Evolutionary conservation across 37 sponge, comb jelly and placozoan genomes (phyloP), one percentile per base, ranked within the genome.

Genomic region (Diacarnus erythraeanus): DNA sequence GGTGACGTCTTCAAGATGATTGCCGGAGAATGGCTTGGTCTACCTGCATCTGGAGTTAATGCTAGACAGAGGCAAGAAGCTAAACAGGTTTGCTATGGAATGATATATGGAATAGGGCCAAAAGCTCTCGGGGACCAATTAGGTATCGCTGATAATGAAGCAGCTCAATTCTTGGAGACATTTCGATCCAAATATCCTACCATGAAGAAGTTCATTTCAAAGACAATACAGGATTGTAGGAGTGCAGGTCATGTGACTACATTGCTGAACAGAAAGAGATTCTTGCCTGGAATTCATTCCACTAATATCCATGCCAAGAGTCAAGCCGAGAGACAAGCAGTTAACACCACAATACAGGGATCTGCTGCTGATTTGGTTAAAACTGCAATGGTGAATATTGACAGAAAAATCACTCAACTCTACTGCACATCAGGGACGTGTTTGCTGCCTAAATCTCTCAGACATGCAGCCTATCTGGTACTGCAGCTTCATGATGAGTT

Each of bases 351-450:
- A 21, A 90, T 96, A 36, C 99, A 99, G 60, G 97, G 97, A 17
- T 94, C 97, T 21, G 99, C 94, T 26, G 94, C 99, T 29, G 99
- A 99, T 79, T 27, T 99, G 17, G 97, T 96, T 42, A 99, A 99
- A 69, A 86, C 80, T 25, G 99, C 97, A 57, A 96, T 96, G 93
- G 87, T 92, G 57, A 92, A 89, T 38, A 90, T 96, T 26, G 93
- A 88, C 58, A 36, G 54, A 33, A 20, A 27, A 20, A 47, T 87
- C 12, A 26, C 38, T 2, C 47, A 40, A 33, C 41, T 35, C 0
- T 38, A 37, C 37, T 38, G 26, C 27, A 33, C 6, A 30, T 73
- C 72, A 30, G 37, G 43, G 3, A 47, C 35, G 8, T 63, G 42
- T 43, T 43, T 64, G 21, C 12, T 21, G 29, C 73, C 78, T 22